phyloP scores from a whole-genome alignment of 2,888 invertebrate species.

The Timandra comae region DNA sequence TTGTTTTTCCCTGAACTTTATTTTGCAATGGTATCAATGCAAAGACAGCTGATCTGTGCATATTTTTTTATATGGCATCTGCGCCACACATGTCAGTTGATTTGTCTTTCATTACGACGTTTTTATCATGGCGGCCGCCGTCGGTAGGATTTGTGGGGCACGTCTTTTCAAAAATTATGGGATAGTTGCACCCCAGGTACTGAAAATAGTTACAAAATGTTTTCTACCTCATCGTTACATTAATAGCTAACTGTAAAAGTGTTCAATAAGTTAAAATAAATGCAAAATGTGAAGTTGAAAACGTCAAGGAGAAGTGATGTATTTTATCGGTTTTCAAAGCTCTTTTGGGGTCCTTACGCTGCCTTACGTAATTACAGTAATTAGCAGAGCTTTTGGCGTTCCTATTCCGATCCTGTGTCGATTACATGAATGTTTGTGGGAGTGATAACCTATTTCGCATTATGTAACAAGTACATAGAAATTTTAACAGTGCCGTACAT shows the following conservation, averaged over 20 bases:
- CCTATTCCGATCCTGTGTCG: slow-evolving; percentile 1
- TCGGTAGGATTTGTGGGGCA: slow-evolving; percentile 91
- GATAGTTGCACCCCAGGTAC: slow-evolving; percentile 84
- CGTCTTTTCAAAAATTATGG: slow-evolving; percentile 87
- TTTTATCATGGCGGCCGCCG: slow-evolving; percentile 91
- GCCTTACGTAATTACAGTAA: slow-evolving; percentile 27
- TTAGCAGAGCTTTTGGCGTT: slow-evolving; percentile 15
- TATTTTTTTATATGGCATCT: no score
- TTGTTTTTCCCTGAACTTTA: no score
- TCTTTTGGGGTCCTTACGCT: slow-evolving; percentile 23
- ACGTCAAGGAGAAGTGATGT: slow-evolving; percentile 39
- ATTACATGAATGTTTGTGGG: slow-evolving; percentile 20
- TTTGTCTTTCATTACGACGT: slow-evolving; percentile 65
- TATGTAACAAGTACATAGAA: slow-evolving; percentile 69
- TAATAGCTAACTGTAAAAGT: slow-evolving; percentile 25
- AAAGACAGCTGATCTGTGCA: slow-evolving; percentile 7
- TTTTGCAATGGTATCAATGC: no score
- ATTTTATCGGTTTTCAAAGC: slow-evolving; percentile 42
- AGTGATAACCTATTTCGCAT: slow-evolving; percentile 70
- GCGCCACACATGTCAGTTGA: slow-evolving; percentile 50
- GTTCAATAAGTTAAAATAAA: slow-evolving; percentile 34
- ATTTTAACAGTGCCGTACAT: slow-evolving; percentile 59
- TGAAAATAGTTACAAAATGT: slow-evolving; percentile 32
- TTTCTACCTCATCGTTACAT: slow-evolving; percentile 24
- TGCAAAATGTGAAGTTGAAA: slow-evolving; percentile 32